Percentiles rank a stretch among this genome's conserved stretches.
Evolutionary conservation across 2,888 invertebrate genomes (phyloP).

Genomic region (Apotomis turbidana): DNA sequence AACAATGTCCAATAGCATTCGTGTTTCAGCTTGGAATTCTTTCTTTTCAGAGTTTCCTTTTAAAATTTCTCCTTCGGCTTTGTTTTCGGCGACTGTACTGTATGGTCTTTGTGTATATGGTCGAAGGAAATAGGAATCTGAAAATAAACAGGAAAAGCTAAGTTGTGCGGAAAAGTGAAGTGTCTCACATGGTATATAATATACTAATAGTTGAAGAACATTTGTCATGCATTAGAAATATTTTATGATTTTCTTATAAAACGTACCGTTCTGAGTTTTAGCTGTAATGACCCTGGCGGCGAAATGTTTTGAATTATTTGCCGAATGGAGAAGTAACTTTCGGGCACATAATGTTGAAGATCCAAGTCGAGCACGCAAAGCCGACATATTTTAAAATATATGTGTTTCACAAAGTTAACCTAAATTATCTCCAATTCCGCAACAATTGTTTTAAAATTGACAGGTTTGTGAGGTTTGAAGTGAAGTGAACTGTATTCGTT

Average conservation of each 20-base stretch:
- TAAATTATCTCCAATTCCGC: slow-evolving; percentile 6
- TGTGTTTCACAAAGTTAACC: slow-evolving; percentile 16
- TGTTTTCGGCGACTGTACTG: slow-evolving; percentile 62
- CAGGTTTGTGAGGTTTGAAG: too few relatives aligned
- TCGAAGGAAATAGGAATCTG: slow-evolving; percentile 29
- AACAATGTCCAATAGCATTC: slow-evolving; percentile 97
- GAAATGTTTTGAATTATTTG: slow-evolving; percentile 55
- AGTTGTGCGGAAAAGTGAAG: too few relatives aligned
- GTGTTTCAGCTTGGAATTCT: slow-evolving; percentile 98
- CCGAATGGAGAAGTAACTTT: slow-evolving; percentile 63
- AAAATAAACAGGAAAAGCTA: slow-evolving; percentile 5
- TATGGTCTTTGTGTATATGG: slow-evolving; percentile 48
- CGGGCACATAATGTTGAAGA: slow-evolving; percentile 54
- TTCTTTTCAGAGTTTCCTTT: slow-evolving; percentile 88
- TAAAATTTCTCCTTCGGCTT: slow-evolving; percentile 66
- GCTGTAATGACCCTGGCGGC: slow-evolving; percentile 47
- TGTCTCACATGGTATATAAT: too few relatives aligned
- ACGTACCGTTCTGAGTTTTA: slow-evolving; percentile 49
- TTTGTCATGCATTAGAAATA: too few relatives aligned
- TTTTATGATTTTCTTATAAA: neutral
- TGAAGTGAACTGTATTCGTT: too few relatives aligned
- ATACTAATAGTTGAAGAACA: too few relatives aligned
- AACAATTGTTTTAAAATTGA: slow-evolving; percentile 27
- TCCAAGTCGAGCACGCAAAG: slow-evolving; percentile 62
- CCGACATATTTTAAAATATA: slow-evolving; percentile 59